These are phyloP conservation scores for Mionectes macconnelli DNA, from an alignment of 2,113 vertebrate genomes.

Conservation along the genomic window DNA sequence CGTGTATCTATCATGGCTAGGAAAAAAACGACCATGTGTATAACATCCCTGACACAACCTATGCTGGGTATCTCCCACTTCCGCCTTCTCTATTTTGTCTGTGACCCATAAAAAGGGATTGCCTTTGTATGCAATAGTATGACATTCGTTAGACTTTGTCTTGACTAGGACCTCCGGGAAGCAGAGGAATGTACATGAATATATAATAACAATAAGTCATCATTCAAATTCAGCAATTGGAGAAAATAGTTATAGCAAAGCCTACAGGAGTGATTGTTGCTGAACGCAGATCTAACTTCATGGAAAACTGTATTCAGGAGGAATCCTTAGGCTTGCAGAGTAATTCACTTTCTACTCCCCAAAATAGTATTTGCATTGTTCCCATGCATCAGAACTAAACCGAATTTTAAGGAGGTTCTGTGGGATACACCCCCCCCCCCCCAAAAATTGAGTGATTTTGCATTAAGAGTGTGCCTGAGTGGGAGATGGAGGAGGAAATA, in stretches of 20 bases:
- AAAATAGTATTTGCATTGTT: slow-evolving; percentile 9
- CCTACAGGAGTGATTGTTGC: neutral
- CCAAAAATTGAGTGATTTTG: slow-evolving; percentile 26
- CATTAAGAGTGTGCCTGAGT: neutral
- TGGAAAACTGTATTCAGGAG: neutral
- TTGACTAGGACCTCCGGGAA: neutral
- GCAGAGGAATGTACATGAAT: neutral
- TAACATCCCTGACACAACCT: neutral
- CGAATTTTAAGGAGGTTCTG: slow-evolving; percentile 43
- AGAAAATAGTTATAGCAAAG: neutral
- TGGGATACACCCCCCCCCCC: slow-evolving; percentile 4
- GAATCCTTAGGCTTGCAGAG: slow-evolving; percentile 5
- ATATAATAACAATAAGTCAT: neutral
- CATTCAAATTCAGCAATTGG: neutral
- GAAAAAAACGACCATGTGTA: neutral
- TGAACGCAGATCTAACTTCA: neutral
- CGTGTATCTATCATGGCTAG: neutral
- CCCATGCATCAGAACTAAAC: slow-evolving; percentile 26
- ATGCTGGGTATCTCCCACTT: neutral
- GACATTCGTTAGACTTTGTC: neutral
- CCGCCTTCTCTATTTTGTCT: neutral
- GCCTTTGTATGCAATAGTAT: neutral
- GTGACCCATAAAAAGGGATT: neutral
- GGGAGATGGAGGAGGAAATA: slow-evolving; percentile 1
- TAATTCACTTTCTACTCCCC: neutral